A percentile compares a stretch with the other conserved stretches of the same genome.
Evolutionary conservation across 2,113 vertebrate genomes (phyloP).

Genomic region (Gymnobelideus leadbeateri): DNA sequence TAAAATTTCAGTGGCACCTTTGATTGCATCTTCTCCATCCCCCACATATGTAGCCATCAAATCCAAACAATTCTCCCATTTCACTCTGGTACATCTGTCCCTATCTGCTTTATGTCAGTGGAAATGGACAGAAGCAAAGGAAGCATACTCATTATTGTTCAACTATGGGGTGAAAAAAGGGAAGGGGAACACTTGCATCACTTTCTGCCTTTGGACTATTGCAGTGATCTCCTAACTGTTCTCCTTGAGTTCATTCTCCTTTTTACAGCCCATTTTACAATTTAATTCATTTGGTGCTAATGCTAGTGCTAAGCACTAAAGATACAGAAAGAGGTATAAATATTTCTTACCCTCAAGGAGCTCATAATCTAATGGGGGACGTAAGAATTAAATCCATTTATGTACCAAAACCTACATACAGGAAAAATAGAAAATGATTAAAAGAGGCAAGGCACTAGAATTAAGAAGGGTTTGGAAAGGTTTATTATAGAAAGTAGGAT

Average conservation of each 20-base stretch:
- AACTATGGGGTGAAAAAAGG: neutral
- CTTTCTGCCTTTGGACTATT: neutral
- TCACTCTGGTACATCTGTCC: neutral
- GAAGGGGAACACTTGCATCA: neutral
- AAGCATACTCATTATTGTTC: neutral
- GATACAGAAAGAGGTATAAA: neutral
- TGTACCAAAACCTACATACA: too few species aligned
- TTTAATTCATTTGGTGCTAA: neutral
- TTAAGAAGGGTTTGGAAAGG: too few species aligned
- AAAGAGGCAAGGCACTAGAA: too few species aligned
- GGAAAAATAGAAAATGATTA: too few species aligned
- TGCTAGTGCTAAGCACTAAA: neutral
- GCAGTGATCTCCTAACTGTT: neutral
- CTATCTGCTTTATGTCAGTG: neutral
- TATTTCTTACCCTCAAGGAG: too few species aligned
- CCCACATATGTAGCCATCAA: neutral
- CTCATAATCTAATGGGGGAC: too few species aligned
- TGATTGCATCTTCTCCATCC: neutral
- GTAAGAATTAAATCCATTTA: too few species aligned
- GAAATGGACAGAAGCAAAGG: neutral
- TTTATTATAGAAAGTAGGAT: too few species aligned
- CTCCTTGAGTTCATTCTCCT: neutral
- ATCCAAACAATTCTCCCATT: neutral
- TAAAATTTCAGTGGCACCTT: neutral
- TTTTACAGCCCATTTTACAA: neutral